phyloP scores from a whole-genome alignment of 2,113 vertebrate species.

The Syrmaticus mikado region DNA sequence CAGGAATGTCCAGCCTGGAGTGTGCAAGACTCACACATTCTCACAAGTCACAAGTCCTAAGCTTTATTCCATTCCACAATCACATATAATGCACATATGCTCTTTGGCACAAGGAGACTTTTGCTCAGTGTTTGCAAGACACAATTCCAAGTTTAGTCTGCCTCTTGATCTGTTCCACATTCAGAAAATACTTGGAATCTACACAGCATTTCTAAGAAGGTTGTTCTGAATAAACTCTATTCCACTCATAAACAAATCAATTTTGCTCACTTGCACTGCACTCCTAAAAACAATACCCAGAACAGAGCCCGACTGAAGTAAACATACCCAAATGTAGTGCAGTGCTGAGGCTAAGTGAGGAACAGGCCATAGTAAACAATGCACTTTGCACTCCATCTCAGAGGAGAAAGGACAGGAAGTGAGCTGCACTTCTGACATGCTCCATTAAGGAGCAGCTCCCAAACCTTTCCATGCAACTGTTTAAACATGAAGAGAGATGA shows the following conservation, averaged over 20 bases:
- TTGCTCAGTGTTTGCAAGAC: not conserved
- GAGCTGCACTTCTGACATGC: not conserved
- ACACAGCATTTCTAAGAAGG: not conserved
- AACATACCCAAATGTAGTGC: not conserved
- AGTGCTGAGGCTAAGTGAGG: too few species aligned
- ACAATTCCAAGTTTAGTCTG: not conserved
- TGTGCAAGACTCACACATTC: not conserved
- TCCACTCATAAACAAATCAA: not conserved
- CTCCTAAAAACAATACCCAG: not conserved
- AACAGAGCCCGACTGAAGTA: not conserved
- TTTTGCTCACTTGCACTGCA: not conserved
- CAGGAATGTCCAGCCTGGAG: not conserved
- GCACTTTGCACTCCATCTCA: not conserved
- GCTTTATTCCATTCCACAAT: not conserved
- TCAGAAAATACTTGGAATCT: not conserved
- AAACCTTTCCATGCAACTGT: not conserved
- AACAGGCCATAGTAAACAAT: not conserved
- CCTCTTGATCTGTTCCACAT: not conserved
- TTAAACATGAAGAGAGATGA: not conserved
- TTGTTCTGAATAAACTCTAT: not conserved
- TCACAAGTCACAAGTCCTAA: not conserved
- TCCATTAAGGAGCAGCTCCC: not conserved
- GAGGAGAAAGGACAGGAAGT: not conserved
- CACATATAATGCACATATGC: rapidly evolving
- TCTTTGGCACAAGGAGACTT: not conserved